Conservation (phyloP, 1,140 invertebrate species). For the Scaptomyza pallida region DNA sequence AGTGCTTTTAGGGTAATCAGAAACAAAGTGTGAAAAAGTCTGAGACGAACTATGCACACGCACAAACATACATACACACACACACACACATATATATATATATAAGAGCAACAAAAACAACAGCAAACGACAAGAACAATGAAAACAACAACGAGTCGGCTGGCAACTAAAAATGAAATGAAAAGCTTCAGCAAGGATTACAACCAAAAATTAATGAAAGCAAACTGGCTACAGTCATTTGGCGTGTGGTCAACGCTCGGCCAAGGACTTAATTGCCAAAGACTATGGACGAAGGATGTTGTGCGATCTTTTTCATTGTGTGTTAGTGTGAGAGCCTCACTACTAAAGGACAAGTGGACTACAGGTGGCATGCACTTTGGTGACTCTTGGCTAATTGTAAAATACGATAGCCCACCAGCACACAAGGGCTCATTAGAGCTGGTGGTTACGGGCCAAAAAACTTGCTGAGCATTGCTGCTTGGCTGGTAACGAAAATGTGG, state of each 20-base stretch:
- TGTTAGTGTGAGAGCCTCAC: background rate
- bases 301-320: conserved; percentile 24
- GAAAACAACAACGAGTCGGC: conserved; percentile 26
- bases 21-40: conserved; percentile 28
- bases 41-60: conserved; percentile 23
- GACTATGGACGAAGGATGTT: conserved; percentile 57
- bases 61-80: too few species aligned
- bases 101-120: conserved; percentile 7
- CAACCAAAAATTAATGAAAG: conserved; percentile 84
- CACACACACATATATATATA: too few species aligned
- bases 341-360: conserved; percentile 17
- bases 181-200: conserved; percentile 83
- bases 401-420: conserved; percentile 22
- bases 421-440: conserved; percentile 43
- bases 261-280: conserved; percentile 80
- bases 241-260: conserved; percentile 79
- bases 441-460: conserved; percentile 49
- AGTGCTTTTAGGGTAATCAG: conserved; percentile 28
- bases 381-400: conserved; percentile 56
- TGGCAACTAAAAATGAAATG: conserved; percentile 79
- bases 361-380: conserved; percentile 48
- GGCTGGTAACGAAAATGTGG: conserved; percentile 20
- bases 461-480: conserved; percentile 23
- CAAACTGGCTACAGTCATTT: conserved; percentile 83
- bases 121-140: background rate